These are phyloP conservation scores for Copsychus sechellarum DNA, from an alignment of 2,113 vertebrate species.

Conservation along the genomic window DNA sequence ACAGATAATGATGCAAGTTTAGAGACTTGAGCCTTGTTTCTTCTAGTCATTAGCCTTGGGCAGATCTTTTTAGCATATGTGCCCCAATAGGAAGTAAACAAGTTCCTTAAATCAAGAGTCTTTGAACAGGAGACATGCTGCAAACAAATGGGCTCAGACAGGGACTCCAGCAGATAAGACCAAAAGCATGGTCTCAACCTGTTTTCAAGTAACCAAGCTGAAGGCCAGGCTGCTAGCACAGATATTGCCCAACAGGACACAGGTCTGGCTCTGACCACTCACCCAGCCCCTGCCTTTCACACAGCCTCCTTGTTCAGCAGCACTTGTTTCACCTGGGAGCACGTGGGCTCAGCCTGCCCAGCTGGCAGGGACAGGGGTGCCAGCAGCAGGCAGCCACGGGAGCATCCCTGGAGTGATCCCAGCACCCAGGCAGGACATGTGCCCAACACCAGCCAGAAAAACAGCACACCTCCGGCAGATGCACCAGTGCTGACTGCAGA, in stretches of 20 bases:
- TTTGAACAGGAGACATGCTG: not conserved
- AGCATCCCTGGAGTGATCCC: not conserved
- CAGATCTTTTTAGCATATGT: not conserved
- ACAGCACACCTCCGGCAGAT: not conserved
- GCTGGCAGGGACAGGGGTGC: not conserved
- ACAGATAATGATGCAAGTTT: not conserved
- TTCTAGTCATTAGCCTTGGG: conserved; percentile 31
- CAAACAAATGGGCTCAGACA: not conserved
- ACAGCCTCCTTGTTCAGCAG: rapidly evolving
- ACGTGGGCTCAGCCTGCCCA: not conserved
- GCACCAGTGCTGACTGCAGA: not conserved
- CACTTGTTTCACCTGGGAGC: not conserved
- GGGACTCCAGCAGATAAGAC: not conserved
- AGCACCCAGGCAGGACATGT: not conserved
- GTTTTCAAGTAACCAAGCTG: not conserved
- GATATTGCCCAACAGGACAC: not conserved
- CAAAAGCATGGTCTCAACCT: not conserved
- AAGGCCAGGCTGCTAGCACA: not conserved
- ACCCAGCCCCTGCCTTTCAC: not conserved
- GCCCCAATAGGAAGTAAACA: not conserved
- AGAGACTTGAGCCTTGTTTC: not conserved
- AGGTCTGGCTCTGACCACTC: not conserved
- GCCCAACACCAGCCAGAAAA: not conserved
- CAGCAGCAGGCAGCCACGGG: not conserved
- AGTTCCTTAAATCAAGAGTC: not conserved